Base-by-base conservation (phyloP, 2,113 vertebrate genomes). In the Planiliza haematocheilus region DNA sequence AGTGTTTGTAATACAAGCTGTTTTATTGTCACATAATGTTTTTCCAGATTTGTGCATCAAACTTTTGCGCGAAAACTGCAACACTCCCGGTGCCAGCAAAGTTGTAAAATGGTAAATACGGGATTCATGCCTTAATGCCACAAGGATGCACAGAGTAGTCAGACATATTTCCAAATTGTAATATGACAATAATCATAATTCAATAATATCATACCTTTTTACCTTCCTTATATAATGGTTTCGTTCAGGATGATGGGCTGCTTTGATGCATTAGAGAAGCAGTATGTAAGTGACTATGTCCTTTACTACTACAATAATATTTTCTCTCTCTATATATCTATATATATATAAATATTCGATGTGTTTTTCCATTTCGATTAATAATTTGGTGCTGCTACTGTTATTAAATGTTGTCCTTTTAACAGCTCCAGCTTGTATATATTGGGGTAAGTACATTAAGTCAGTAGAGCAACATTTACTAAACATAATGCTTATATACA, bases 261-360 rank as follows among this genome's bases (percentile, higher is more conserved):
- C 86, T 98, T 98, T 20, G 97, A 99, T 92, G 97, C 97, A 70
- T 86, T 99, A 73, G 95, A 99, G 88, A 98, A 92, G 88, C 95
- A 95, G 94, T 99, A 97, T 9, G 97, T 98, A 94, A 96, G 97
- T 96, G 2, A 55, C 12, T 24, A 18, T 37, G 41, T 34, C 10
- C 8, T 8, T 55, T 1, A 52, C 7, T 18, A n/a, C 1, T 49
- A 4, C 45, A 52, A 77, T 43, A n/a, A n/a, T n/a, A n/a, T n/a
- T n/a, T n/a, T n/a, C n/a, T n/a, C n/a, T n/a, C n/a, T n/a, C n/a
- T n/a, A n/a, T n/a, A n/a, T n/a, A n/a, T n/a, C n/a, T n/a, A n/a
- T n/a, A n/a, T n/a, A n/a, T n/a, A n/a, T n/a, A 39, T 3, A 70
- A 42, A 37, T 43, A 30, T 68, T 49, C 37, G 16, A 17, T 45